Evolutionary conservation across 2,797 vertebrate species (phyloP).

Genomic region (Urosaurus nigricauda): DNA sequence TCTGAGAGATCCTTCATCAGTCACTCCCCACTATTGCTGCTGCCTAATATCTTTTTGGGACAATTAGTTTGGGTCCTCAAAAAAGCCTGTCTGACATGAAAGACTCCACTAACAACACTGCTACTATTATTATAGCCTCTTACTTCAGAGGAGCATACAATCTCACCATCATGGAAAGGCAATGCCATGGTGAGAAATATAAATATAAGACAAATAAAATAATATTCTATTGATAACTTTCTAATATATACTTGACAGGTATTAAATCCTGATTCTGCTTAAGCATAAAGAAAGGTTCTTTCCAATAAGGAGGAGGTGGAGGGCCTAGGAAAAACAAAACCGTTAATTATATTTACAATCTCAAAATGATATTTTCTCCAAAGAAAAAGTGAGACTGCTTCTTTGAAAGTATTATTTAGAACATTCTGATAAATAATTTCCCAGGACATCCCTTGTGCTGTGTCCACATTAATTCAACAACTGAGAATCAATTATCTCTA

Average conservation of each 20-base stretch:
- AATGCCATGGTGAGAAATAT: no score
- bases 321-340: not conserved
- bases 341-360: not conserved
- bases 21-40: not conserved
- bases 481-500: not conserved
- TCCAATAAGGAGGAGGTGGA: not conserved
- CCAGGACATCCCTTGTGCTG: not conserved
- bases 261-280: not conserved
- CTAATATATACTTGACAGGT: not conserved
- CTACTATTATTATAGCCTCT: no score
- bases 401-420: not conserved
- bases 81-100: not conserved
- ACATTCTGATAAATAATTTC: not conserved
- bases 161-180: no score
- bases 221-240: not conserved
- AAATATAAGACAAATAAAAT: not conserved
- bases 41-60: not conserved
- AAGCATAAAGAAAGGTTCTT: not conserved
- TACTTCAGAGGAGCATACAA: no score
- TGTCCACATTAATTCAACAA: slow-evolving; percentile 13
- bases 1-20: not conserved
- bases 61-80: not conserved
- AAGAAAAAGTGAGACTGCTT: not conserved
- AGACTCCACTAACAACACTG: no score
- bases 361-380: not conserved